Conservation (phyloP, 2,888 invertebrate genomes). For the Nomada fabriciana region DNA sequence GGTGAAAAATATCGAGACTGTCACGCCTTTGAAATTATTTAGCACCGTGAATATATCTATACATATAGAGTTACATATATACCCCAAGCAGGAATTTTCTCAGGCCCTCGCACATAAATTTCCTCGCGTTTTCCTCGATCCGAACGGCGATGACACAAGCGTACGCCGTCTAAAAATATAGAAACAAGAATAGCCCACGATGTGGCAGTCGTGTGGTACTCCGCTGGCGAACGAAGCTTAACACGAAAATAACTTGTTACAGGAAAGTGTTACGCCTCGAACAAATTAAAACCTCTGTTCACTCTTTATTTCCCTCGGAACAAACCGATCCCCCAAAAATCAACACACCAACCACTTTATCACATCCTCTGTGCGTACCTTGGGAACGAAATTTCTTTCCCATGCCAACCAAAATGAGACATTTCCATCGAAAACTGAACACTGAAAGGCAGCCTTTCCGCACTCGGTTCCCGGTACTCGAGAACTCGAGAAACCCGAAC, state of each 20-base stretch:
- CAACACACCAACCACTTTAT: not conserved
- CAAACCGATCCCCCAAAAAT: slow-evolving; percentile 7
- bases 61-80: no score
- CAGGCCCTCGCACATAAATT: not conserved
- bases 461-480: slow-evolving; percentile 5
- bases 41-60: no score
- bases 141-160: slow-evolving; percentile 41
- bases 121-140: not conserved
- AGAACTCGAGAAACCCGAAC: slow-evolving; percentile 7
- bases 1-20: no score
- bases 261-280: slow-evolving; percentile 31
- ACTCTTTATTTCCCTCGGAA: slow-evolving; percentile 5
- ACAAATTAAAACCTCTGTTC: slow-evolving; percentile 7
- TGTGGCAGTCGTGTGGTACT: slow-evolving; percentile 76
- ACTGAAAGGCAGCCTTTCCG: not conserved
- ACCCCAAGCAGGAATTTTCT: no score
- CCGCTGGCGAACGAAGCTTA: slow-evolving; percentile 74
- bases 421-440: not conserved
- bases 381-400: not conserved
- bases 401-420: not conserved
- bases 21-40: no score
- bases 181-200: slow-evolving; percentile 72
- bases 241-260: slow-evolving; percentile 77
- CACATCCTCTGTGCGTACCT: not conserved
- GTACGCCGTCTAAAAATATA: slow-evolving; percentile 74